Evolutionary conservation across 2,113 vertebrate genomes (phyloP), one percentile per base, ranked within the genome.

Genomic region (Podarcis muralis): DNA sequence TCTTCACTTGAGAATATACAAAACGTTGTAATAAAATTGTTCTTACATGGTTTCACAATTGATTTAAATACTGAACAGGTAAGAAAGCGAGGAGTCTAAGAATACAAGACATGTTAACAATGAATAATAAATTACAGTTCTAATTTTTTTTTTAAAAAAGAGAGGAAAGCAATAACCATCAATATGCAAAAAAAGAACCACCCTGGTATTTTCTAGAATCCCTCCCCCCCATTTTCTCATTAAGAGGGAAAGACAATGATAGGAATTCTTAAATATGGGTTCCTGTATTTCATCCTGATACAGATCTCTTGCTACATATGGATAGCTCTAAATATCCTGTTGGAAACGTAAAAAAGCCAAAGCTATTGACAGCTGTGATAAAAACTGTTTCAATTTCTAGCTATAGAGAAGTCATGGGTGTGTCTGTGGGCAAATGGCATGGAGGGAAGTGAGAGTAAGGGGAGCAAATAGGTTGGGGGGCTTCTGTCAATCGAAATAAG

Each of bases 101-200:
- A 93, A 88, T 83, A 91, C 91, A 30, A 1, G 0, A 1, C 89
- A 91, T 83, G 66, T 92, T 72, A 87, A 92, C 92, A 88, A 78
- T 68, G 84, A 92, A 91, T 95, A 95, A 96, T 96, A 95, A 95
- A 95, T 96, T 94, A 96, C 82, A 91, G 35, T 92, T 92, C 91
- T 57, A 90, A 90, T 53, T 53, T 53, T 2, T 53, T 53, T 53
- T 53, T 48, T 48, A 93, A 85, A 83, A 89, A 92, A 81, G 84
- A 89, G 82, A 91, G 57, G 85, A 94, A 95, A 94, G 85, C 92
- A 93, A 81, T 92, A 93, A 87, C 86, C 69, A 86, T 93, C 90
- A 88, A 59, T 71, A n/a, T 82, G 40, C 69, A 32, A 83, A 78
- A 53, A 53, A 82, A 40, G n/a, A n/a, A 62, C 23, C 48, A 79